Percentiles rank a stretch among this genome's conserved stretches.
These are phyloP conservation scores for Macrosoma leucophasiata DNA, from an alignment of 2,888 invertebrate genomes.

Conservation along the genomic window DNA sequence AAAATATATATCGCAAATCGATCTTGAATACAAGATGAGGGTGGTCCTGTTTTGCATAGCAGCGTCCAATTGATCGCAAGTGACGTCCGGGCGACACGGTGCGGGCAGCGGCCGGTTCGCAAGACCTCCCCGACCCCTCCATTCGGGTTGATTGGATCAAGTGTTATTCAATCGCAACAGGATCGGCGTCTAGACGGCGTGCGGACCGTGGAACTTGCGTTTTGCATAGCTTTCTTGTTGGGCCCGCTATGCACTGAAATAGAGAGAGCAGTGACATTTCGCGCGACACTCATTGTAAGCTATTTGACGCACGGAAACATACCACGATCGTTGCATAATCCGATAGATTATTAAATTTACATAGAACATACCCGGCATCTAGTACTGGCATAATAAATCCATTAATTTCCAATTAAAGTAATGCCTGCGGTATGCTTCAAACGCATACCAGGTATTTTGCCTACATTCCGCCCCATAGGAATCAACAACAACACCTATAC, in stretches of 20 bases:
- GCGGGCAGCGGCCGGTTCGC: slow-evolving; percentile 37
- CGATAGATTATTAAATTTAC: slow-evolving; percentile 14
- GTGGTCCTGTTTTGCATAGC: too few relatives aligned
- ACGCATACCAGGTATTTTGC: too few relatives aligned
- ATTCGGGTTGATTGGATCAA: slow-evolving; percentile 71
- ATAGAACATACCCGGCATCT: slow-evolving; percentile 25
- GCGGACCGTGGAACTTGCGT: slow-evolving; percentile 65
- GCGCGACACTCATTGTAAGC: slow-evolving; percentile 44
- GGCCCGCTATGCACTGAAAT: slow-evolving; percentile 61
- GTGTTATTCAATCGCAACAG: slow-evolving; percentile 68
- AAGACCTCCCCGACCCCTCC: slow-evolving; percentile 62
- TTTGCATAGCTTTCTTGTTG: slow-evolving; percentile 69
- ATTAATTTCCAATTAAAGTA: slow-evolving; percentile 8
- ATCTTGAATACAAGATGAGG: too few relatives aligned
- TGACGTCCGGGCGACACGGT: slow-evolving; percentile 31
- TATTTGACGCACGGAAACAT: slow-evolving; percentile 53
- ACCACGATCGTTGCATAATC: slow-evolving; percentile 24
- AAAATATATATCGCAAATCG: too few relatives aligned
- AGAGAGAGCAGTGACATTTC: slow-evolving; percentile 70
- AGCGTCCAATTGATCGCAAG: slow-evolving; percentile 50
- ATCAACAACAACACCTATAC: too few relatives aligned
- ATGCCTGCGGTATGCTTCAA: too few relatives aligned
- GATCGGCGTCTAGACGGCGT: slow-evolving; percentile 69
- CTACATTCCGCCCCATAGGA: too few relatives aligned
- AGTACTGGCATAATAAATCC: slow-evolving; percentile 18